These are phyloP conservation scores for Oreochromis spilurus DNA, from an alignment of 2,113 vertebrate species.

Conservation along the genomic window DNA sequence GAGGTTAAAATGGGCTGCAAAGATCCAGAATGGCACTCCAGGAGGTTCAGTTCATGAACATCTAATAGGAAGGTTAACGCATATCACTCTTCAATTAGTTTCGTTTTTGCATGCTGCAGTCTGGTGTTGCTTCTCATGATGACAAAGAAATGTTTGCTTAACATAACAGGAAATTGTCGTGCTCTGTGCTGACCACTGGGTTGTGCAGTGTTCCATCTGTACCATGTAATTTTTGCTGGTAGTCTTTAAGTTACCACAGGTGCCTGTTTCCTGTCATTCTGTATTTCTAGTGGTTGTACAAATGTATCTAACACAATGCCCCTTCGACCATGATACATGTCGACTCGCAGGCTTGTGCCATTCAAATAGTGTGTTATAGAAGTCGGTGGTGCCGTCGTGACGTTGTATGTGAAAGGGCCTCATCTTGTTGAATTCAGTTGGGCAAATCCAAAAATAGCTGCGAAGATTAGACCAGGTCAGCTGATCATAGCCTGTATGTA, in stretches of 20 bases:
- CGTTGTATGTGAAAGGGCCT: neutral
- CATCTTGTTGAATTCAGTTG: neutral
- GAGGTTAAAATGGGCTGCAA: no score
- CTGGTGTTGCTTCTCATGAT: neutral
- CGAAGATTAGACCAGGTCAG: neutral
- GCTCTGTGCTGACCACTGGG: neutral
- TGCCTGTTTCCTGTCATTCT: neutral
- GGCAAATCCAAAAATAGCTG: neutral
- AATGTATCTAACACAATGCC: neutral
- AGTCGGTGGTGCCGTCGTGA: neutral
- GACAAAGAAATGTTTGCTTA: neutral
- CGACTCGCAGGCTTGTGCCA: neutral
- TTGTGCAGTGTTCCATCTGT: neutral
- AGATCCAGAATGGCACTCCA: no score
- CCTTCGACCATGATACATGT: neutral
- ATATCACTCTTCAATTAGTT: neutral
- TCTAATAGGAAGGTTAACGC: neutral
- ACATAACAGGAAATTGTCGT: neutral
- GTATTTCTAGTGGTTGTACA: neutral
- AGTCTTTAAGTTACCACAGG: neutral
- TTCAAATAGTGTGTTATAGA: neutral
- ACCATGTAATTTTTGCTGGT: neutral
- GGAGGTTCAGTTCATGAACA: no score
- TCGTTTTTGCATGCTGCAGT: neutral
- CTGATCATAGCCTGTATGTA: neutral